Base-by-base conservation (phyloP, 2,113 vertebrate species). In the Scopus umbretta region DNA sequence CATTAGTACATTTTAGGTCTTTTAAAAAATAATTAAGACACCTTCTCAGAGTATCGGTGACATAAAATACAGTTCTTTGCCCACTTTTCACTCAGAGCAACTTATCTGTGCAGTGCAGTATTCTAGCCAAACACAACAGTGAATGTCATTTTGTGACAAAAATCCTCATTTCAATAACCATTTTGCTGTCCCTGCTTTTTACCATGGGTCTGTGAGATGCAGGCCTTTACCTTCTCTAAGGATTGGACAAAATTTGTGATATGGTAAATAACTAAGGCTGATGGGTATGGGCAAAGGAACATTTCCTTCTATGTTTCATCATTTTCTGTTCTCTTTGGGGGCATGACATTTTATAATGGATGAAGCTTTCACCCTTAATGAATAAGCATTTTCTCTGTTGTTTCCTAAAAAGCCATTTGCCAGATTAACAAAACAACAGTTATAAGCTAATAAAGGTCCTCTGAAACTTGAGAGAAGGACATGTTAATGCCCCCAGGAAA, bases 401-500 rank as follows among this genome's bases (percentile, higher is more conserved):
- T 97, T 98, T 98, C 95, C 85, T 94, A 72, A 92, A 95, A 66
- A 97, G 68, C 80, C 96, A 94, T 98, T 98, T 94, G 97, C 94
- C 94, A 96, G 91, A 97, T 97, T 94, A 96, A 92, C 90, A 95
- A 96, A 98, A 98, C 96, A 98, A 95, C 97, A 89, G 88, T 83
- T 91, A 95, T 43, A 27, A 83, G 80, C 89, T 97, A 96, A 95
- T 95, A 97, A 97, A 94, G 72, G 78, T 80, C 72, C 91, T 94
- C 73, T 93, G 62, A 96, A 94, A 74, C 58, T 93, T 91, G 43
- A 82, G 96, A 95, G 97, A 92, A 55, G 86, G 75, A 94, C 66
- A 13, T 55, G 86, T 84, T 95, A 95, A 93, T 63, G 61, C 67
- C 97, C 86, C 36, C 26, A 59, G 96, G 97, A 97, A 98, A 98